These are phyloP conservation scores for Cerastis leucographa DNA, from an alignment of 2,888 invertebrate genomes.

Conservation along the genomic window DNA sequence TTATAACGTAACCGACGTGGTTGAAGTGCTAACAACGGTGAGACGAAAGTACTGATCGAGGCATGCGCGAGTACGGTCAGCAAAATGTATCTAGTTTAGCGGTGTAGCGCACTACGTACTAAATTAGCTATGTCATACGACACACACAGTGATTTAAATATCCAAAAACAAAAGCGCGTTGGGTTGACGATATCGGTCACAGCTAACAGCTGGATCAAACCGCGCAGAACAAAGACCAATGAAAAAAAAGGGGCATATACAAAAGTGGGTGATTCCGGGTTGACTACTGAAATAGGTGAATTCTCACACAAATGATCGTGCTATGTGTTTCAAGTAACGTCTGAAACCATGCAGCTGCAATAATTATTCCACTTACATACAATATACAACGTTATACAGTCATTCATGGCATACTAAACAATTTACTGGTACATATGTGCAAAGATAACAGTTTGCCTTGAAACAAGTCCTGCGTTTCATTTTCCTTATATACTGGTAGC, in stretches of 20 bases:
- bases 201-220: background rate
- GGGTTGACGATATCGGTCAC: background rate
- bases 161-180: background rate
- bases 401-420: constrained; percentile 50
- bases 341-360: constrained; percentile 32
- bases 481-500: constrained; percentile 58
- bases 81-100: background rate
- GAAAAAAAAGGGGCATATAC: background rate
- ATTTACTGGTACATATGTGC: constrained; percentile 28
- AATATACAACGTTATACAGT: constrained; percentile 42
- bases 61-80: no score
- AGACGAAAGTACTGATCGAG: constrained; percentile 57
- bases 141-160: background rate
- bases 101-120: background rate
- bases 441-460: constrained; percentile 66
- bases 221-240: background rate
- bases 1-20: constrained; percentile 63
- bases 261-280: background rate
- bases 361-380: constrained; percentile 46
- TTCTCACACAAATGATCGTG: constrained; percentile 2
- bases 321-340: constrained; percentile 7
- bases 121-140: background rate
- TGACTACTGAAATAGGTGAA: background rate
- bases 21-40: constrained; percentile 58
- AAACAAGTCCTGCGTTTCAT: constrained; percentile 55